phyloP scores from a whole-genome alignment of 23 tunicate genomes.

The Corella eumyota region DNA sequence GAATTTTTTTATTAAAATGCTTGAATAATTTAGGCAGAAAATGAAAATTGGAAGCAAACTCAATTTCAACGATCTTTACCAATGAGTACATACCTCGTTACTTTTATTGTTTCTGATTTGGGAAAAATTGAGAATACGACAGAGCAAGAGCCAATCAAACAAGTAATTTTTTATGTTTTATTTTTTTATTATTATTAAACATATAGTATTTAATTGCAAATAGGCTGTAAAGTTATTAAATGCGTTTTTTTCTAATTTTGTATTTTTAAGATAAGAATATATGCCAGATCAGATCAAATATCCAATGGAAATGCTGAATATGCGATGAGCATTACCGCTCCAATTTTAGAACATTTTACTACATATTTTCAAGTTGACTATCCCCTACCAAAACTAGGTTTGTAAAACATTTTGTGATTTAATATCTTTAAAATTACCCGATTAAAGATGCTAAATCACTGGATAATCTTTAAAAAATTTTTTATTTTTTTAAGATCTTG shows the following conservation, averaged over 20 bases:
- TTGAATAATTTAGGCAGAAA: too few relatives aligned
- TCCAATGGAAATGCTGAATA: slow-evolving; percentile 26
- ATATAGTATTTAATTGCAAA: too few relatives aligned
- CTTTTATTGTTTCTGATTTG: slow-evolving; percentile 61
- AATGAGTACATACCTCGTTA: slow-evolving; percentile 61
- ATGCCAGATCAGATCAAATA: slow-evolving; percentile 35
- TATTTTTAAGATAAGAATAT: slow-evolving; percentile 38
- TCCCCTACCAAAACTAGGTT: slow-evolving; percentile 68
- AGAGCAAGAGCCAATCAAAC: neutral
- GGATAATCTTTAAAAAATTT: neutral
- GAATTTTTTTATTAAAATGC: too few relatives aligned
- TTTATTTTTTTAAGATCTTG: slow-evolving; percentile 37
- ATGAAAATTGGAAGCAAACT: slow-evolving; percentile 30
- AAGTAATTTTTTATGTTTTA: neutral
- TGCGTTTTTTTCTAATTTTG: too few relatives aligned
- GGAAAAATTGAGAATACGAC: slow-evolving; percentile 23
- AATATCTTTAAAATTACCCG: neutral
- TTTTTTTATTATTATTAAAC: neutral
- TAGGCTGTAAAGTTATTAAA: too few relatives aligned
- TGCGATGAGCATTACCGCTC: slow-evolving; percentile 27
- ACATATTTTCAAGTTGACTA: slow-evolving; percentile 33
- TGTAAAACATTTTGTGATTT: neutral
- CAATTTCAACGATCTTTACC: slow-evolving; percentile 16
- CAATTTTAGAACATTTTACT: slow-evolving; percentile 27
- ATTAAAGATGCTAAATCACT: neutral